Evolutionary conservation across 2,113 vertebrate genomes (phyloP), one percentile per base, ranked within the genome.

Genomic region (Oplegnathus fasciatus): DNA sequence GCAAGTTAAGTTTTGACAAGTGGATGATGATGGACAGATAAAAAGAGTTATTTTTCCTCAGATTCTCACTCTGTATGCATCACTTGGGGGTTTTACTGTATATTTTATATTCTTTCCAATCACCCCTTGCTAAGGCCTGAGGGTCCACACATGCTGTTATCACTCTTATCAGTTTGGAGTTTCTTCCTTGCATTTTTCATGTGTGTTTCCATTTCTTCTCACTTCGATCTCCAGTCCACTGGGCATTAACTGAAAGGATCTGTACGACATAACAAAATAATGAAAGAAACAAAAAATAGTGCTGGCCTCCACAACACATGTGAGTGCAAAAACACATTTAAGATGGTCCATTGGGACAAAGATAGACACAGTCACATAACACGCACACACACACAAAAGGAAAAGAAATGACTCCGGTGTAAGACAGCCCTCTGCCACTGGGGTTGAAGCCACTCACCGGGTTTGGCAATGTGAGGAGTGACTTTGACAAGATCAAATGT

Each of bases 401-500:
- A 7, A 14, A 71, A 26, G 55, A 65, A 74, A 65, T 9, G 0
- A 24, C 58, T n/a, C 62, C 11, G 15, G 26, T 54, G 62, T 69
- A 28, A 77, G 76, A 77, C 82, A 85, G 67, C 57, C 70, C 57
- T 2, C 60, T 82, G 83, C 65, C 78, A 82, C 75, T 28, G 82
- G 60, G 65, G 58, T 77, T 87, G 50, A 15, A 61, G 82, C 75
- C 46, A 37, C 76, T 84, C 81, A 26, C 60, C 9, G 3, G 55
- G 66, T 78, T 54, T 80, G 82, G 79, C 69, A 69, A 75, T 42
- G 87, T 52, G 34, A 76, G 58, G 76, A 91, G 85, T 84, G 88
- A 90, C 88, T 93, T 91, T 90, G 87, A 90, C 74, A 82, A 73
- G 88, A 90, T 84, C 77, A 81, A 75, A 83, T 80, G 70, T 86